Conservation (phyloP, 2,888 invertebrate genomes). For the Branchellion lobata region DNA sequence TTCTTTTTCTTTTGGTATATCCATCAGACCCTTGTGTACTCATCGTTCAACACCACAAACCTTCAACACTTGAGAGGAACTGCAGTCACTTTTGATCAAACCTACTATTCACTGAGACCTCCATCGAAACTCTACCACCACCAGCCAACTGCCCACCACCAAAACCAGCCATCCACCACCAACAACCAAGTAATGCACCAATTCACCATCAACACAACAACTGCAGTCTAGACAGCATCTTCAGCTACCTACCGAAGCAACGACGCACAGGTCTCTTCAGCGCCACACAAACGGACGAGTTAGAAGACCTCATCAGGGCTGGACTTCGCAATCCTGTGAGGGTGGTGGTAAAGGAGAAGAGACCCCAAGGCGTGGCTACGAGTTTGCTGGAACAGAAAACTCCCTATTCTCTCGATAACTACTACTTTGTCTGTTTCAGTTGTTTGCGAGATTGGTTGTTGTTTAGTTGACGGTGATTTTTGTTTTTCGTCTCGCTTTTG, state of each 20-base stretch:
- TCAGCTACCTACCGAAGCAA: slow-evolving; percentile 86
- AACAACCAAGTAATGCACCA: no score
- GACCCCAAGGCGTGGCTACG: slow-evolving; percentile 52
- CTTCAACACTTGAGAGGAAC: no score
- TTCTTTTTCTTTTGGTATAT: no score
- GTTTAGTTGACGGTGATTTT: background rate
- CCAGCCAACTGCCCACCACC: no score
- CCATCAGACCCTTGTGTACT: no score
- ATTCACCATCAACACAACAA: no score
- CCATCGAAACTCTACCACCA: no score
- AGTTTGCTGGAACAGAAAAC: slow-evolving; percentile 58
- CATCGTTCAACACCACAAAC: no score
- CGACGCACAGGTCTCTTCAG: slow-evolving; percentile 96
- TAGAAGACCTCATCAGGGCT: slow-evolving; percentile 85
- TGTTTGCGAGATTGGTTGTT: background rate
- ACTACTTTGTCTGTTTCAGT: slow-evolving; percentile 69
- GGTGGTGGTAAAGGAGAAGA: slow-evolving; percentile 80
- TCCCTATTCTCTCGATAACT: slow-evolving; percentile 68
- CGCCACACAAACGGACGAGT: slow-evolving; percentile 93
- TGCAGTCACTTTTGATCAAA: no score
- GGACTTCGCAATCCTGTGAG: slow-evolving; percentile 89
- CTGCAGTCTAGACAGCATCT: slow-evolving; percentile 76
- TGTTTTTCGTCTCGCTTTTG: background rate
- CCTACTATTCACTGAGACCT: no score
- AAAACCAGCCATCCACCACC: no score